Evolutionary conservation across 2,797 vertebrate species (phyloP).

Genomic region (Gadopsis bispinosus): DNA sequence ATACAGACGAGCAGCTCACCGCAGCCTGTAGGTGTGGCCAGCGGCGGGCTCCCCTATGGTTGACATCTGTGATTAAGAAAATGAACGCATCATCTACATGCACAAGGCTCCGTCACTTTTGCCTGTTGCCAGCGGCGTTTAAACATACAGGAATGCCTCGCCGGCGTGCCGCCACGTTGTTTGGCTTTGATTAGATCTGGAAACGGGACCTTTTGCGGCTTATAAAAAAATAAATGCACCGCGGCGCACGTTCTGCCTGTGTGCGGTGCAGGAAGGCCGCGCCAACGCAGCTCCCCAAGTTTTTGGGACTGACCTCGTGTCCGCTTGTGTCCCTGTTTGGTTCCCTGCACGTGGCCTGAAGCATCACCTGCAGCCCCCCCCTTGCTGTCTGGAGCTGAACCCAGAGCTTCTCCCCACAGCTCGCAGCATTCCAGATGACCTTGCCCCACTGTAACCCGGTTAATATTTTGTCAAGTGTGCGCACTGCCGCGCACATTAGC

Average conservation of each 20-base stretch:
- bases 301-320: slow-evolving; percentile 51
- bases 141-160: slow-evolving; percentile 57
- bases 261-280: too few species aligned
- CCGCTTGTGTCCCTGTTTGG: slow-evolving; percentile 36
- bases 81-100: slow-evolving; percentile 81
- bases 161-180: slow-evolving; percentile 68
- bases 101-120: slow-evolving; percentile 57
- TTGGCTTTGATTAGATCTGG: slow-evolving; percentile 77
- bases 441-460: slow-evolving; percentile 62
- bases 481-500: slow-evolving; percentile 63
- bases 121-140: slow-evolving; percentile 37
- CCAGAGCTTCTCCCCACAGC: slow-evolving; percentile 40
- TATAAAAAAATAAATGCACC: slow-evolving; percentile 64
- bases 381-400: slow-evolving; percentile 30
- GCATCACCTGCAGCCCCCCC: slow-evolving; percentile 28
- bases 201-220: slow-evolving; percentile 62
- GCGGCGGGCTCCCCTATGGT: slow-evolving; percentile 38
- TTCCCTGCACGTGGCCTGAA: slow-evolving; percentile 17
- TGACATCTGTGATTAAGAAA: slow-evolving; percentile 65
- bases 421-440: slow-evolving; percentile 63
- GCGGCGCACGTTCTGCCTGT: slow-evolving; percentile 31
- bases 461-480: slow-evolving; percentile 75
- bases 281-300: slow-evolving; percentile 22
- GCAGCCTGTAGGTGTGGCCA: slow-evolving; percentile 32
- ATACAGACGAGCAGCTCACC: slow-evolving; percentile 75